Conservation (phyloP, 2,888 invertebrate species). For the Melinaea menophilus region DNA sequence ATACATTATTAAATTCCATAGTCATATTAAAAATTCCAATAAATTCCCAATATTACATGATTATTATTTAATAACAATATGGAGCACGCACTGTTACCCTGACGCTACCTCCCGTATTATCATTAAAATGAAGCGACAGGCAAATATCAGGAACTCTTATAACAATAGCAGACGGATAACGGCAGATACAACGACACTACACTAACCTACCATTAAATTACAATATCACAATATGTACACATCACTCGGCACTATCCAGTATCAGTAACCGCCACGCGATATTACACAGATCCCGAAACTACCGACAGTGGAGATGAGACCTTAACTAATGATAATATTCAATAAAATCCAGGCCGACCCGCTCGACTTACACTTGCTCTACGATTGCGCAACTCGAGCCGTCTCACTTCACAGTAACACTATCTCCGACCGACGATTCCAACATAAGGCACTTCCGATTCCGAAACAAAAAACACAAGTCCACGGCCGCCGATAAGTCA, state of each 20-base stretch:
- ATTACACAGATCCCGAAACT: constrained; percentile 45
- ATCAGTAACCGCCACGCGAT: constrained; percentile 46
- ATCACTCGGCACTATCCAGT: constrained; percentile 64
- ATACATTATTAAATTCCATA: not conserved
- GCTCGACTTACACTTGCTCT: no score
- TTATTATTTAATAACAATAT: not conserved
- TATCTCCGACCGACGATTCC: not conserved
- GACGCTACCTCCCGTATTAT: constrained; percentile 13
- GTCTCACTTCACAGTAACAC: constrained; percentile 10
- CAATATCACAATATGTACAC: constrained; percentile 78
- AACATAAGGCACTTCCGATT: constrained; percentile 3
- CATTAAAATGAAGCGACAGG: constrained; percentile 33
- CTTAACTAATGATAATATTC: constrained; percentile 13
- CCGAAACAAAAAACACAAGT: not conserved
- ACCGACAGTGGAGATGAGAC: constrained; percentile 36
- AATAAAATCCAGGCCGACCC: not conserved
- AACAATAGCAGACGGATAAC: constrained; percentile 50
- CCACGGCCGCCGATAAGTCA: not conserved
- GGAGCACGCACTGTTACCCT: not conserved
- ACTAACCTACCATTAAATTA: constrained; percentile 70
- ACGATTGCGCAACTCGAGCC: constrained; percentile 7
- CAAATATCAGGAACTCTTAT: constrained; percentile 47
- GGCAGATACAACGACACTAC: constrained; percentile 50
- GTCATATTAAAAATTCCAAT: not conserved
- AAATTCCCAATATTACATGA: not conserved